A percentile compares a stretch with the other conserved stretches of the same genome.
Evolutionary conservation across 2,888 invertebrate genomes (phyloP).

Genomic region (Drosophila tanythrix): DNA sequence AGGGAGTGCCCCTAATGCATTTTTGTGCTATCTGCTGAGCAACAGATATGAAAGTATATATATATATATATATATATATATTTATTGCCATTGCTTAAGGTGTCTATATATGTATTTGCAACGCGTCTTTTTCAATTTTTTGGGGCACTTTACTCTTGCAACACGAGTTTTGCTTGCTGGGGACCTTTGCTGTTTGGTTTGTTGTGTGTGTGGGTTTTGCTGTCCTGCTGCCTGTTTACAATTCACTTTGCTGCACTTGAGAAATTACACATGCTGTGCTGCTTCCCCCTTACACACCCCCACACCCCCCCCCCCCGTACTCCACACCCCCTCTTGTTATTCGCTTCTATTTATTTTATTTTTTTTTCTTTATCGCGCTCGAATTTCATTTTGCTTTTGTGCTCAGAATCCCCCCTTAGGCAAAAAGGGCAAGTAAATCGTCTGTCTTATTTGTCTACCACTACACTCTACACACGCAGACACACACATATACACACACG

Average conservation of each 20-base stretch:
- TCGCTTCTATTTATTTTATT: not conserved
- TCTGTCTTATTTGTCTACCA: slow-evolving; percentile 80
- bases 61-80: not conserved
- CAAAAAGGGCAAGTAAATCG: slow-evolving; percentile 72
- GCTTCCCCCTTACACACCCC: not conserved
- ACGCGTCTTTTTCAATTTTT: not conserved
- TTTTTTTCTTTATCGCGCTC: slow-evolving; percentile 58
- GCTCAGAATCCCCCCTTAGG: slow-evolving; percentile 27
- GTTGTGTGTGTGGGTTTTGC: not conserved
- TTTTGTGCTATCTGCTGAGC: slow-evolving; percentile 72
- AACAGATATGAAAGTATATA: slow-evolving; percentile 10
- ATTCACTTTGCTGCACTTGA: slow-evolving; percentile 77
- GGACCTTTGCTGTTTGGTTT: not conserved
- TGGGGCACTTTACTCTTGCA: slow-evolving; percentile 34
- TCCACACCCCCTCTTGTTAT: not conserved
- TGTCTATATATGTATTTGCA: not conserved
- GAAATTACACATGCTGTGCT: slow-evolving; percentile 73
- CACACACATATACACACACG: slow-evolving; percentile 18
- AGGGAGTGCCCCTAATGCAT: slow-evolving; percentile 38
- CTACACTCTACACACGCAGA: slow-evolving; percentile 46
- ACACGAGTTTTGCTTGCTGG: slow-evolving; percentile 47
- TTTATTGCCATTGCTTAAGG: not conserved
- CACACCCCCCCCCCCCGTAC: too few relatives aligned
- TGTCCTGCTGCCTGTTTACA: slow-evolving; percentile 60
- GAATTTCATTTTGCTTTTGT: slow-evolving; percentile 61